Evolutionary conservation across 1,140 invertebrate genomes (phyloP).

Genomic region (Drosophila kanapiae): DNA sequence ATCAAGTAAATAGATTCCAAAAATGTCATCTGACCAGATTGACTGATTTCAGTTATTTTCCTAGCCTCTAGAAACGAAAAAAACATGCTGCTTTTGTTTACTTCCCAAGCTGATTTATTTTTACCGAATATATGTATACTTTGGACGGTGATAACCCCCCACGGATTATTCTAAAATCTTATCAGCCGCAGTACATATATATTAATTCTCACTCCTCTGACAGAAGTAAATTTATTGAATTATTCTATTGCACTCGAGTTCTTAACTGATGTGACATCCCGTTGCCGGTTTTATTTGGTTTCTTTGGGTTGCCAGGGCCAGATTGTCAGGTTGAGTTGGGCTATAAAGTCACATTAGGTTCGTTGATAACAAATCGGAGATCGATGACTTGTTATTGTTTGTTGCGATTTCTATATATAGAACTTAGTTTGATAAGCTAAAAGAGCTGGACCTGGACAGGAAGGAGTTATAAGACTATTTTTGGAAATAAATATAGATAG

Average conservation of each 20-base stretch:
- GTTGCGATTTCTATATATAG: conserved; percentile 27
- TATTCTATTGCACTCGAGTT: conserved; percentile 18
- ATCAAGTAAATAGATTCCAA: not conserved
- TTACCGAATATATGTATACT: conserved; percentile 3
- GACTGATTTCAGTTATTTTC: conserved; percentile 6
- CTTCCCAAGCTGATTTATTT: conserved; percentile 5
- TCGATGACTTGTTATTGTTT: conserved; percentile 42
- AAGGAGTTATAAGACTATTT: not conserved
- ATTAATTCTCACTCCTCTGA: conserved; percentile 12
- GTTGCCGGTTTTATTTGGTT: conserved; percentile 48
- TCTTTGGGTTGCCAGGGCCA: conserved; percentile 53
- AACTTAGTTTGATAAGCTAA: conserved; percentile 13
- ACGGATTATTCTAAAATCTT: conserved; percentile 13
- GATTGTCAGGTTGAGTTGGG: conserved; percentile 28
- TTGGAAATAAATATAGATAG: not conserved
- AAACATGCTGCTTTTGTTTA: conserved; percentile 28
- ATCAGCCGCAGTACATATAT: conserved; percentile 10
- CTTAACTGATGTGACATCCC: not conserved
- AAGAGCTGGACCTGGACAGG: not conserved
- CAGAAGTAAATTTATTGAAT: conserved; percentile 35
- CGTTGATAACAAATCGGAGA: conserved; percentile 29
- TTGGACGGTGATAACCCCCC: conserved; percentile 28
- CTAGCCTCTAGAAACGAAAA: not conserved
- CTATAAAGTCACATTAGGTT: conserved; percentile 24
- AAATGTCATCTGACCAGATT: conserved; percentile 1